These are phyloP conservation scores for Discoglossus pictus DNA, from an alignment of 2,797 vertebrate species.

Conservation along the genomic window DNA sequence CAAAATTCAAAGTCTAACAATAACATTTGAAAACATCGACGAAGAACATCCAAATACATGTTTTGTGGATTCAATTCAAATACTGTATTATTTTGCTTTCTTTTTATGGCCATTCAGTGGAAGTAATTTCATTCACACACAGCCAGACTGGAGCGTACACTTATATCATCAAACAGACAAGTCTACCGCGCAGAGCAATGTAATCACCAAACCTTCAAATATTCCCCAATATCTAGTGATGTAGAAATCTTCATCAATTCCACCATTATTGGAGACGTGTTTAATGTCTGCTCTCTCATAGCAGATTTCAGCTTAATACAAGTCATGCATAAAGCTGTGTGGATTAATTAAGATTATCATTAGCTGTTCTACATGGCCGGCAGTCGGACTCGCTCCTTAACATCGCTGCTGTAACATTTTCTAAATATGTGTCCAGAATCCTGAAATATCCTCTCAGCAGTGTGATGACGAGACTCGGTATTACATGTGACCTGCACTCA, in stretches of 20 bases:
- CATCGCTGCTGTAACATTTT: slow-evolving; percentile 43
- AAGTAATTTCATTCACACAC: slow-evolving; percentile 28
- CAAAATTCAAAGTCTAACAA: too few species aligned
- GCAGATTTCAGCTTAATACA: slow-evolving; percentile 54
- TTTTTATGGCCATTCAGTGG: too few species aligned
- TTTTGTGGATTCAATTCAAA: too few species aligned
- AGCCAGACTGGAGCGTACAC: slow-evolving; percentile 13
- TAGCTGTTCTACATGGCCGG: slow-evolving; percentile 58
- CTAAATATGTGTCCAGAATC: slow-evolving; percentile 15
- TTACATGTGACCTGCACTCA: slow-evolving; percentile 25
- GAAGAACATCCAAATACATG: too few species aligned
- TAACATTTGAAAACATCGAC: too few species aligned
- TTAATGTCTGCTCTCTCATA: slow-evolving; percentile 53
- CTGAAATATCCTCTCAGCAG: slow-evolving; percentile 19
- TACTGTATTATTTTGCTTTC: too few species aligned
- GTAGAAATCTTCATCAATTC: slow-evolving; percentile 50
- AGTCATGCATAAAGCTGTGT: slow-evolving; percentile 54
- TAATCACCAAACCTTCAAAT: slow-evolving; percentile 40
- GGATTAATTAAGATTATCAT: slow-evolving; percentile 63
- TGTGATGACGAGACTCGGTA: slow-evolving; percentile 9
- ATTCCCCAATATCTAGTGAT: slow-evolving; percentile 32
- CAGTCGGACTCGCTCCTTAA: slow-evolving; percentile 49
- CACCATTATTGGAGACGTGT: slow-evolving; percentile 50
- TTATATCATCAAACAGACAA: slow-evolving; percentile 52
- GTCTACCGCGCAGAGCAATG: slow-evolving; percentile 36